Evolutionary conservation across 2,797 vertebrate genomes (phyloP).

Genomic region (Ataeniobius toweri): DNA sequence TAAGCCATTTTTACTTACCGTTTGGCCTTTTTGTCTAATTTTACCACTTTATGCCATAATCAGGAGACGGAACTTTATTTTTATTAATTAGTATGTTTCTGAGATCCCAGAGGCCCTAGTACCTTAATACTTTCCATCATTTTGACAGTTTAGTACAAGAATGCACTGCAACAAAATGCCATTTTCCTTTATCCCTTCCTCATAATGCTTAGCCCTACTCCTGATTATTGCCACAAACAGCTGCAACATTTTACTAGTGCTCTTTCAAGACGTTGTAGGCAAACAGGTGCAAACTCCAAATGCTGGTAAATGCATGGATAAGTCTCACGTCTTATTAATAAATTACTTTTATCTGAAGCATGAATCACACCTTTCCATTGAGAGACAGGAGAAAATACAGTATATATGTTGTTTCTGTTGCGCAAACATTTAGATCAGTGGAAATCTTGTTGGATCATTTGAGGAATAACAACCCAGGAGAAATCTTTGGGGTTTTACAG

Average conservation of each 20-base stretch:
- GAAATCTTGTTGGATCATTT: background rate
- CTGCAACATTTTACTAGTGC: background rate
- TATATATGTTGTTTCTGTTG: background rate
- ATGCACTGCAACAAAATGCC: background rate
- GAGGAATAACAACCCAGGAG: background rate
- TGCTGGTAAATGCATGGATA: background rate
- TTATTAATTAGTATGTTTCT: background rate
- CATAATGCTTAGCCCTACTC: background rate
- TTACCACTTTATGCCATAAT: background rate
- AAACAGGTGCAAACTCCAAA: background rate
- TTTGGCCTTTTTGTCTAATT: background rate
- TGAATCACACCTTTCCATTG: background rate
- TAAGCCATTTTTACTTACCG: background rate
- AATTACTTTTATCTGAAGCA: background rate
- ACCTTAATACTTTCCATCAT: background rate
- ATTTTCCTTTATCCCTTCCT: background rate
- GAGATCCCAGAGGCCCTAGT: background rate
- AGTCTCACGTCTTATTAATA: background rate
- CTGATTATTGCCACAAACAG: background rate
- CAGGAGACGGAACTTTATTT: background rate
- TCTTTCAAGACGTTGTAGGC: background rate
- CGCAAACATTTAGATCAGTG: background rate
- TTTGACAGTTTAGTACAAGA: background rate
- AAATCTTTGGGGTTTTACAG: background rate
- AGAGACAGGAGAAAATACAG: background rate